phyloP scores from a whole-genome alignment of 92 coral and sea anemone genomes.

The Pocillopora grandis region DNA sequence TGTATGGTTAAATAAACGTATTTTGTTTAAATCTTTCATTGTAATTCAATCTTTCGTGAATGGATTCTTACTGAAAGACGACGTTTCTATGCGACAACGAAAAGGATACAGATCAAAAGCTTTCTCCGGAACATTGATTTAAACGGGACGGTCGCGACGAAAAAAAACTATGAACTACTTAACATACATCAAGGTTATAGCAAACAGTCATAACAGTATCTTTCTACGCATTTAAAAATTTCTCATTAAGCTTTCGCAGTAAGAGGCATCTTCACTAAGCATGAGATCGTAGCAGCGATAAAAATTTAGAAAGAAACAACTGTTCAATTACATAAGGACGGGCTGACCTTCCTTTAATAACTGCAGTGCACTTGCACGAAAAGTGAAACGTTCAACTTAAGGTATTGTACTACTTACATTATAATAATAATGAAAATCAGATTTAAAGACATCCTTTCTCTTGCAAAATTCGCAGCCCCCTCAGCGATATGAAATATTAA shows the following conservation, averaged over 20 bases:
- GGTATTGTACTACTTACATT: not conserved
- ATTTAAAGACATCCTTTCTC: not conserved
- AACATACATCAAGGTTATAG: not conserved
- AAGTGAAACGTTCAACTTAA: not conserved
- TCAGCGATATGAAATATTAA: not conserved
- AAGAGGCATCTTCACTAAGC: not conserved
- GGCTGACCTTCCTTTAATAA: not conserved
- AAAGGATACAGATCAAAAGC: not conserved
- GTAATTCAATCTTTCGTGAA: slow-evolving; percentile 47
- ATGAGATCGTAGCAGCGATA: slow-evolving; percentile 7
- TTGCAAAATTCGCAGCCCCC: not conserved
- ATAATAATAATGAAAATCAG: not conserved
- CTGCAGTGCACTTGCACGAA: not conserved
- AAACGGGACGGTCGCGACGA: not conserved
- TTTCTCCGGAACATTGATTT: not conserved
- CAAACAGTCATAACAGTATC: not conserved
- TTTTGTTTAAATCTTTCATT: slow-evolving; percentile 57
- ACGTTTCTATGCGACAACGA: slow-evolving; percentile 53
- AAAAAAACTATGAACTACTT: not conserved
- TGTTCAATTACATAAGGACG: not conserved
- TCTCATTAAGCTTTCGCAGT: not conserved
- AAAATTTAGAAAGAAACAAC: not conserved
- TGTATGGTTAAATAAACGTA: slow-evolving; percentile 47
- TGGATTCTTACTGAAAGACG: slow-evolving; percentile 43
- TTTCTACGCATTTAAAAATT: not conserved